These are phyloP conservation scores for Cyanoderma ruficeps DNA, from an alignment of 2,113 vertebrate genomes.

Conservation along the genomic window DNA sequence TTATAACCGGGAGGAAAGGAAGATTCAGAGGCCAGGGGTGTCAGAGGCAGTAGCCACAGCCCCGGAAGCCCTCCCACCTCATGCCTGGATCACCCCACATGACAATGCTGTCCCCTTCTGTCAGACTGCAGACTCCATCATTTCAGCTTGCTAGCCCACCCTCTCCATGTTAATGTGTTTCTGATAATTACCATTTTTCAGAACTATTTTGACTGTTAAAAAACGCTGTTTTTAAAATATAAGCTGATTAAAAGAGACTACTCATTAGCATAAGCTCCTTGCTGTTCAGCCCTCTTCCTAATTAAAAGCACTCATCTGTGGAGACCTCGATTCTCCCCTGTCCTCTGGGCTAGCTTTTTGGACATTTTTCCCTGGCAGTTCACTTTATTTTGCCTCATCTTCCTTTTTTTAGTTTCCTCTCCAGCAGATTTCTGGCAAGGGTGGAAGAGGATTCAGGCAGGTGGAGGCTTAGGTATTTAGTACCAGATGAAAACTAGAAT, in stretches of 20 bases:
- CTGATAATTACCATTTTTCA: conserved; percentile 80
- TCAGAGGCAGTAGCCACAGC: background rate
- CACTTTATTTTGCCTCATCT: conserved; percentile 61
- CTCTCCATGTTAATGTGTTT: conserved; percentile 60
- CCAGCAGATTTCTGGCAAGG: conserved; percentile 38
- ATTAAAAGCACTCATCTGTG: conserved; percentile 98
- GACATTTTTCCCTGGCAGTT: conserved; percentile 78
- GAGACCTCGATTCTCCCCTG: conserved; percentile 80
- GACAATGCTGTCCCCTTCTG: background rate
- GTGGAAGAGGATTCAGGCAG: background rate
- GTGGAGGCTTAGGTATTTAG: conserved; percentile 27
- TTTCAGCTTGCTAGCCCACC: conserved; percentile 39
- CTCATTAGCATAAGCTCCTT: conserved; percentile 92
- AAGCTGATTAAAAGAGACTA: conserved; percentile 90
- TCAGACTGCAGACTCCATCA: conserved; percentile 27
- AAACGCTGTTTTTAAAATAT: conserved; percentile 74
- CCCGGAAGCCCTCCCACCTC: background rate
- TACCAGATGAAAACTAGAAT: background rate
- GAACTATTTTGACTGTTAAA: conserved; percentile 81
- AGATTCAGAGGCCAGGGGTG: background rate
- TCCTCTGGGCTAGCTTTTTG: conserved; percentile 70
- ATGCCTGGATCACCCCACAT: fast-evolving
- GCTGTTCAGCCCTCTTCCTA: conserved; percentile 85
- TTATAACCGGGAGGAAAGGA: background rate
- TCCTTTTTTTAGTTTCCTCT: conserved; percentile 48